phyloP scores from a whole-genome alignment of 2,797 vertebrate genomes.

The Loriculus beryllinus region DNA sequence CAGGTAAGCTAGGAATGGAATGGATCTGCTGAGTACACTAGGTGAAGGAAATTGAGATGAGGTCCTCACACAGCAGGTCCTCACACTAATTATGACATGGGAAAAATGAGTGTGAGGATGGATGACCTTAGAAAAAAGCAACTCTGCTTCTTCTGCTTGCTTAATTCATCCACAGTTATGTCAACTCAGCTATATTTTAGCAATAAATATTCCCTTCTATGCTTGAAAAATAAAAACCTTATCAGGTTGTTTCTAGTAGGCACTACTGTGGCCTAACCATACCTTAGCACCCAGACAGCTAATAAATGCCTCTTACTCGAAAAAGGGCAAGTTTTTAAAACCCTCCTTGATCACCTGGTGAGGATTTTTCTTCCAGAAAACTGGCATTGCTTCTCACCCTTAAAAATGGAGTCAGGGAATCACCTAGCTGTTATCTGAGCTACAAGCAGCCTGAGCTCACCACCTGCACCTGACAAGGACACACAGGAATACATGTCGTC shows the following conservation, averaged over 20 bases:
- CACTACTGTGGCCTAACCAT: neutral
- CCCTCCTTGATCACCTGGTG: neutral
- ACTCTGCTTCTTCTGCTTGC: neutral
- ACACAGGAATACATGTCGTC: fast-evolving
- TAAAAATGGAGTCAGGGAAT: neutral
- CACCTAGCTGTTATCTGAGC: neutral
- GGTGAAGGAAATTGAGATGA: neutral
- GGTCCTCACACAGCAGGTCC: neutral
- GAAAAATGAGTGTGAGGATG: neutral
- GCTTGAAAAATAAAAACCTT: neutral
- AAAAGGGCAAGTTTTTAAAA: neutral
- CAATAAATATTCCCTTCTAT: neutral
- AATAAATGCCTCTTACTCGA: neutral
- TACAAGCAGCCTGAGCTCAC: neutral
- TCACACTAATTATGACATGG: neutral
- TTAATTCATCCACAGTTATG: neutral
- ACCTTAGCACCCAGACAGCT: neutral
- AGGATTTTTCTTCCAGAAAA: neutral
- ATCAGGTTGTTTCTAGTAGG: neutral
- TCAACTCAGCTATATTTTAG: neutral
- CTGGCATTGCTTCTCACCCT: neutral
- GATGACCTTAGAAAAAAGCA: neutral
- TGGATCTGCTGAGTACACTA: neutral
- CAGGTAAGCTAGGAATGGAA: neutral
- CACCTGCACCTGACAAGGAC: neutral